phyloP scores from a whole-genome alignment of 2,113 vertebrate genomes.

The Eulemur macaco region DNA sequence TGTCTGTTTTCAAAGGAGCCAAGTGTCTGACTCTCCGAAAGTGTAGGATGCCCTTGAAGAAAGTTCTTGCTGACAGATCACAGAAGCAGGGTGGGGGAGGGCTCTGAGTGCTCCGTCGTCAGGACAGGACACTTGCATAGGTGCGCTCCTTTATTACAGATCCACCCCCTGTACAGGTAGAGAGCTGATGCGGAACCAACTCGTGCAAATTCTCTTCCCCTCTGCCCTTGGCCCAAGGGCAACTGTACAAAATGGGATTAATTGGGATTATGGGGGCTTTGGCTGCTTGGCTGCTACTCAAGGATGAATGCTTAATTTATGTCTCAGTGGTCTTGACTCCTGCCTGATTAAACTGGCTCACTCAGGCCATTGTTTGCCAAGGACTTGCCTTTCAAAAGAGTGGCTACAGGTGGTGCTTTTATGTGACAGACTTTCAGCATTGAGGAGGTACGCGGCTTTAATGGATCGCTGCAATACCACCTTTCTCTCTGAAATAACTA shows the following conservation, averaged over 20 bases:
- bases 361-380: conserved; percentile 77
- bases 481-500: conserved; percentile 58
- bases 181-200: conserved; percentile 78
- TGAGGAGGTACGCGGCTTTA: background rate
- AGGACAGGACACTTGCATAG: background rate
- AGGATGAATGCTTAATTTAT: conserved; percentile 82
- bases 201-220: conserved; percentile 59
- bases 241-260: conserved; percentile 77
- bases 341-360: conserved; percentile 74
- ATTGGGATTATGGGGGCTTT: conserved; percentile 82
- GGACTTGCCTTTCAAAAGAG: conserved; percentile 70
- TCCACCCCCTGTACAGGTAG: conserved; percentile 69
- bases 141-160: conserved; percentile 64
- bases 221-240: conserved; percentile 78
- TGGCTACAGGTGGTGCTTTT: conserved; percentile 75
- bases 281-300: conserved; percentile 80
- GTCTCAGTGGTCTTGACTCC: conserved; percentile 77
- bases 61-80: conserved; percentile 61
- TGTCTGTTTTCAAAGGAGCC: conserved; percentile 6
- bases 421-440: conserved; percentile 55
- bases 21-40: background rate
- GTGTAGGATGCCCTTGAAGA: conserved; percentile 67
- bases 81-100: background rate
- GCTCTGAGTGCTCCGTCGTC: background rate
- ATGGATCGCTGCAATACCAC: conserved; percentile 5